Base-by-base conservation (phyloP, 2,797 vertebrate species). In the Streptopelia turtur region DNA sequence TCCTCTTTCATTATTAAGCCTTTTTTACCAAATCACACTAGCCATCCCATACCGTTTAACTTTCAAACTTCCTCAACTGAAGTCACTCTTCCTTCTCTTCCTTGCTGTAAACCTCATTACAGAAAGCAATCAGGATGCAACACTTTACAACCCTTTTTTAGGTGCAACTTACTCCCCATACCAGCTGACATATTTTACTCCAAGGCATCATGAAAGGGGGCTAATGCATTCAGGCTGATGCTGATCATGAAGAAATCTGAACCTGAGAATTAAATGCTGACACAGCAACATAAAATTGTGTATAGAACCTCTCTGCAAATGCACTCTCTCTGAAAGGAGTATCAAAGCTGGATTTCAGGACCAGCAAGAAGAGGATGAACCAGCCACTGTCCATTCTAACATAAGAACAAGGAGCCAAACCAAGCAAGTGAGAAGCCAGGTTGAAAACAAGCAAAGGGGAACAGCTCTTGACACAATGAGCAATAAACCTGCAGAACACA, bases 401-500 rank as follows among this genome's bases (percentile, higher is more conserved):
- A 7, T 14, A 65, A 66, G 35, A 74, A 71, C 27, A 16, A 50
- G 12, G 4, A 16, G 11, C 17, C 37, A 80, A 80, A 74, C n/a
- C 79, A 72, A 82, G 30, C 37, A 68, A 74, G 31, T 23, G 11
- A 75, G 31, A 10, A 77, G 56, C 18, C 68, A 66, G 8, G 49
- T 27, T 87, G 13, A 91, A 91, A 84, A 63, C 71, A 92, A 83
- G 70, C 39, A 83, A 82, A 81, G 78, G 15, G 16, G 20, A 71
- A 53, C 6, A 23, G 50, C n/a, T 75, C 61, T 52, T 94, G 72
- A 50, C 0, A 0, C 25, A 61, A 37, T 0, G 0, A 86, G 65
- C 37, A 69, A 16, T 72, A 86, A 95, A 90, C n/a, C 17, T 49
- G 47, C 37, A 89, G 86, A 93, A 94, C 77, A 94, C 83, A 76